phyloP scores from a whole-genome alignment of 1,140 invertebrate species.

The Psilanteris sp. region DNA sequence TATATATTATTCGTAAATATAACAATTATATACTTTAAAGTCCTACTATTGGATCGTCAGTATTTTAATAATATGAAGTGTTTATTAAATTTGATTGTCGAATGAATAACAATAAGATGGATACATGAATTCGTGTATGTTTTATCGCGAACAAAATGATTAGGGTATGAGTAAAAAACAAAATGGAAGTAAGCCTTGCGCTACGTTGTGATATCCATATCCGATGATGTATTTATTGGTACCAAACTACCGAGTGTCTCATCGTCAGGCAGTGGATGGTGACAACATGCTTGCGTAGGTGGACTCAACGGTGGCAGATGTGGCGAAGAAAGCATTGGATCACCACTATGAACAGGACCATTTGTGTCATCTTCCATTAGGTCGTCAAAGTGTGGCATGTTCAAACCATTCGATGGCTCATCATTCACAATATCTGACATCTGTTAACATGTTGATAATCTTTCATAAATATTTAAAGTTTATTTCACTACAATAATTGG shows the following conservation, averaged over 20 bases:
- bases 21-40: no score
- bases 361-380: slow-evolving; percentile 90
- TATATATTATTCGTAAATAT: no score
- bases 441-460: slow-evolving; percentile 60
- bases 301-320: slow-evolving; percentile 78
- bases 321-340: slow-evolving; percentile 84
- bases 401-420: slow-evolving; percentile 80
- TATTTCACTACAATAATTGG: no score
- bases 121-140: not conserved
- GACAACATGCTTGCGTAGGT: slow-evolving; percentile 71
- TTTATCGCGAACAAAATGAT: no score
- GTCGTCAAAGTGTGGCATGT: slow-evolving; percentile 87
- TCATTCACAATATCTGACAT: slow-evolving; percentile 82
- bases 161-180: not conserved
- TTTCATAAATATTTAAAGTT: no score
- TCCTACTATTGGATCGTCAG: no score
- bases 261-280: slow-evolving; percentile 75
- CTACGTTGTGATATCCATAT: slow-evolving; percentile 79
- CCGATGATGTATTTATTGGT: slow-evolving; percentile 76
- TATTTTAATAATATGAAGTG: no score
- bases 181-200: slow-evolving; percentile 39
- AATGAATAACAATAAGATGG: slow-evolving; percentile 34
- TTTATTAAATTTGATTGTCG: slow-evolving; percentile 22
- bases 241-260: slow-evolving; percentile 76
- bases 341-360: slow-evolving; percentile 83